Conservation (phyloP, 1,140 invertebrate species). For the Drosophila repleta region DNA sequence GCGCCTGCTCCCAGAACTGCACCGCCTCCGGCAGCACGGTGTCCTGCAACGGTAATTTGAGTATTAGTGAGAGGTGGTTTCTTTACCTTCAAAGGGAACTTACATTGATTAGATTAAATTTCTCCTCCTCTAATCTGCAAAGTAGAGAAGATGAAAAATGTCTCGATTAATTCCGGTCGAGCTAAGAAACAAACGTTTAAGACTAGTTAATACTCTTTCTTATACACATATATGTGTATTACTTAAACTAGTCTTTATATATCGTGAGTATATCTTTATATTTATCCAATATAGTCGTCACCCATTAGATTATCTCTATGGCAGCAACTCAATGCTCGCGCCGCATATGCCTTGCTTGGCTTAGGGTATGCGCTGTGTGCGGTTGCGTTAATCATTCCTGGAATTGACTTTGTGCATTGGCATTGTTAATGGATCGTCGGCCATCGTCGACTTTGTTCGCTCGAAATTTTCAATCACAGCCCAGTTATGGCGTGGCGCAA, state of each 20-base stretch:
- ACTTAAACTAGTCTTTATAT: too few species aligned
- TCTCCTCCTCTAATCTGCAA: constrained; percentile 91
- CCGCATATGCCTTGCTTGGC: too few species aligned
- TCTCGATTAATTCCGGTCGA: too few species aligned
- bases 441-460: constrained; percentile 39
- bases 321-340: too few species aligned
- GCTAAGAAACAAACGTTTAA: too few species aligned
- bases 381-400: constrained; percentile 30
- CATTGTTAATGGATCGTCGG: constrained; percentile 34
- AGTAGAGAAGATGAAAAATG: constrained; percentile 56
- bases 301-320: too few species aligned
- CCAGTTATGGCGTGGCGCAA: constrained; percentile 32
- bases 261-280: too few species aligned
- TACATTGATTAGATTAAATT: constrained; percentile 94
- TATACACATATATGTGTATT: too few species aligned
- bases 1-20: constrained; percentile 95
- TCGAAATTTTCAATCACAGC: constrained; percentile 35
- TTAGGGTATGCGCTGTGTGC: constrained; percentile 3
- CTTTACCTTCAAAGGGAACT: constrained; percentile 83
- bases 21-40: constrained; percentile 95
- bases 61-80: constrained; percentile 6
- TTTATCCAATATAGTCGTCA: too few species aligned
- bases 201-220: too few species aligned
- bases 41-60: constrained; percentile 86
- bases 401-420: constrained; percentile 41